phyloP scores from a whole-genome alignment of 2,797 vertebrate species.

The Nyctalus aviator region DNA sequence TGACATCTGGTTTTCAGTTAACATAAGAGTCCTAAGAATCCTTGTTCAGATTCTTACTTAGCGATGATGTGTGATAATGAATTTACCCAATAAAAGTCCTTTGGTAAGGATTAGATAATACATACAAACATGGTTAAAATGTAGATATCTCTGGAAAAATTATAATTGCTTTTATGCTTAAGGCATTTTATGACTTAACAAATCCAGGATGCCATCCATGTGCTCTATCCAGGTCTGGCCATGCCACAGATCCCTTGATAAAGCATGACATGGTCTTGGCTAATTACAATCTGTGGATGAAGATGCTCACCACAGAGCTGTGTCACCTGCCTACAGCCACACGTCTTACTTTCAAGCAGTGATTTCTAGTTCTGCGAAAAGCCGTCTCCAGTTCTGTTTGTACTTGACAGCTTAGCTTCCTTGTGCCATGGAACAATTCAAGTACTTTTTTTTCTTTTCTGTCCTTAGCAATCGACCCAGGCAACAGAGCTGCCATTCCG shows the following conservation, averaged over 20 bases:
- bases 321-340: not conserved
- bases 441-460: not conserved
- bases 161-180: not conserved
- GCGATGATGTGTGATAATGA: not conserved
- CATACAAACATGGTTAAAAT: not conserved
- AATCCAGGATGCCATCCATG: not conserved
- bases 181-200: not conserved
- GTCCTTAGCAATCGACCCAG: slow-evolving; percentile 59
- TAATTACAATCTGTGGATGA: not conserved
- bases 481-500: slow-evolving; percentile 50
- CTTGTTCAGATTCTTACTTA: not conserved
- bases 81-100: not conserved
- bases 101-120: not conserved
- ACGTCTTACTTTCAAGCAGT: slow-evolving; percentile 41
- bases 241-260: not conserved
- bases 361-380: slow-evolving; percentile 31
- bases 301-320: not conserved
- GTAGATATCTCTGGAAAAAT: not conserved
- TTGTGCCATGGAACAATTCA: not conserved
- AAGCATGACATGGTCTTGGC: not conserved
- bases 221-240: not conserved
- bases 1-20: slow-evolving; percentile 41
- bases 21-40: not conserved
- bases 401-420: slow-evolving; percentile 51
- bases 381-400: not conserved